phyloP scores from a whole-genome alignment of 2,113 vertebrate species.

The Tauraco erythrolophus region DNA sequence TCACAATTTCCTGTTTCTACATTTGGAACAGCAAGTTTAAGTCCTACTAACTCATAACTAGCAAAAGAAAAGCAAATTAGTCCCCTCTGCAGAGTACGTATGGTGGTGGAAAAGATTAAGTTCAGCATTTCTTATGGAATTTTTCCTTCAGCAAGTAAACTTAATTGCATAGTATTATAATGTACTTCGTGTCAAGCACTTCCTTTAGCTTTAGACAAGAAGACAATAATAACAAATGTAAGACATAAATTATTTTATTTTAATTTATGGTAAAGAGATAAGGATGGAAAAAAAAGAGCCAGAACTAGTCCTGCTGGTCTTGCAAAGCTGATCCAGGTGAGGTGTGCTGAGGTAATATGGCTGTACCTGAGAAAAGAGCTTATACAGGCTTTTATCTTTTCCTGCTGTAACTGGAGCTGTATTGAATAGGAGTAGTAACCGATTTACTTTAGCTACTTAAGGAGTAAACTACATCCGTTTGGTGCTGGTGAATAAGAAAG shows the following conservation, averaged over 20 bases:
- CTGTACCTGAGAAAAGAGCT: not conserved
- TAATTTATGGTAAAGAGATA: not conserved
- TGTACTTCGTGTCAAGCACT: not conserved
- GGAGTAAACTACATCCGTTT: not conserved
- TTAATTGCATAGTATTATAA: not conserved
- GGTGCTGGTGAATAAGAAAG: not conserved
- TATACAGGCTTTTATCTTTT: not conserved
- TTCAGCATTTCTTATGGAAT: not conserved
- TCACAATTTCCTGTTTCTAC: not conserved
- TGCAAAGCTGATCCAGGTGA: not conserved
- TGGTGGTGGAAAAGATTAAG: not conserved
- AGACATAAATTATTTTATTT: not conserved
- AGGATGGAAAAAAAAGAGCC: not conserved
- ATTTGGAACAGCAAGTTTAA: not conserved
- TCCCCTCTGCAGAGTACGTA: not conserved
- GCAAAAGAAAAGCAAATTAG: not conserved
- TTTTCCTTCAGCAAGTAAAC: not conserved
- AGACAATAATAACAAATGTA: not conserved
- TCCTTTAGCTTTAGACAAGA: not conserved
- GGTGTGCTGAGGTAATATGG: not conserved
- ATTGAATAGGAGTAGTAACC: rapidly evolving
- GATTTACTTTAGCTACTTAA: not conserved
- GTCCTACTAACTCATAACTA: not conserved
- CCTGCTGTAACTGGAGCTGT: not conserved
- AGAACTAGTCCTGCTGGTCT: not conserved